phyloP scores from a whole-genome alignment of 2,888 invertebrate genomes.

The Metacarcinus magister region DNA sequence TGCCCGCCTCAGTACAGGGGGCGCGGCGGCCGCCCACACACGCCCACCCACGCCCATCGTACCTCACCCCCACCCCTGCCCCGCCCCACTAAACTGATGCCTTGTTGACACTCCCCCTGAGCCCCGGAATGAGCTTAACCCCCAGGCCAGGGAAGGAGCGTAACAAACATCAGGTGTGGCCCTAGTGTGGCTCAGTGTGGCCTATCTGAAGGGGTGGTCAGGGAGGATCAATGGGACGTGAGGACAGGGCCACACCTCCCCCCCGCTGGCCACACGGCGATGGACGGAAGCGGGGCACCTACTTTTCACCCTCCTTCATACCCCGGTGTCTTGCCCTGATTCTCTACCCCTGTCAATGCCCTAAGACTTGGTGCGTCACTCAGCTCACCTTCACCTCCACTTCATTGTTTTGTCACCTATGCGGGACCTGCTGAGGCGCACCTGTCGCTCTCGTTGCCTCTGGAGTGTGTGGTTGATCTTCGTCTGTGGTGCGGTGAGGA shows the following conservation, averaged over 20 bases:
- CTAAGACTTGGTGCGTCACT: background rate
- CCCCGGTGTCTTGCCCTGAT: background rate
- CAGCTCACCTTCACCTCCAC: background rate
- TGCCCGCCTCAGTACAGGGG: constrained; percentile 62
- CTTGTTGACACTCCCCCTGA: background rate
- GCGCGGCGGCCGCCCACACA: constrained; percentile 70
- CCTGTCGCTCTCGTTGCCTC: background rate
- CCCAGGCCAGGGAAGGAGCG: constrained; percentile 29
- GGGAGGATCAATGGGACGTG: constrained; percentile 63
- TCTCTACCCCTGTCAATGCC: background rate
- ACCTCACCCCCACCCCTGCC: constrained; percentile 50
- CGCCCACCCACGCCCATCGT: constrained; percentile 70
- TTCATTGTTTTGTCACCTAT: background rate
- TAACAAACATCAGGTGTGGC: background rate
- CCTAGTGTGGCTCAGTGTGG: background rate
- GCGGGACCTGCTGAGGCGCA: background rate
- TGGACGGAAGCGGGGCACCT: constrained; percentile 73
- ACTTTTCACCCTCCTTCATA: background rate
- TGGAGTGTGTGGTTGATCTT: background rate
- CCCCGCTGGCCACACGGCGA: constrained; percentile 66
- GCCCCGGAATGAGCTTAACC: constrained; percentile 54
- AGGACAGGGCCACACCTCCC: constrained; percentile 65
- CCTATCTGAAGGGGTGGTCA: background rate
- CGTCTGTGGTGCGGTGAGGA: background rate
- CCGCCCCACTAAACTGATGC: background rate